Evolutionary conservation across 2,888 invertebrate genomes (phyloP), one percentile per base, ranked within the genome.

Genomic region (Hylaea fasciaria): DNA sequence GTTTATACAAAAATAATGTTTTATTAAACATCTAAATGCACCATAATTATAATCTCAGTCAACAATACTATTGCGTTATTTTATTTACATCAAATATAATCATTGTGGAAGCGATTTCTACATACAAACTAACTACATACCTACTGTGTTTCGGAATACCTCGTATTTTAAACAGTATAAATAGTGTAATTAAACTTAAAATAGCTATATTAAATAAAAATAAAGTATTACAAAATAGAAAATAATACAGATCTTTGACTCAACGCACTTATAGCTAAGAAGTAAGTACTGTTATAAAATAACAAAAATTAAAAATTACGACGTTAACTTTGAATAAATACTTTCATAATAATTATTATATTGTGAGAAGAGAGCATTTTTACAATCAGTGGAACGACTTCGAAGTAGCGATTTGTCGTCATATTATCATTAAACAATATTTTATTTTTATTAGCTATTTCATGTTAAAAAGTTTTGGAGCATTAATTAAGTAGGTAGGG

Each of bases 231-330:
- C 85, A 91, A 91, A 89, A 90, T 91, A 91, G 81, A 87, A 90
- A 90, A 91, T 92, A 92, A 92, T 92, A 92, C 91, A 92, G 91
- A 92, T 92, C 91, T 91, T 90, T 92, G 91, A 91, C 91, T 92
- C 87, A 85, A 87, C 86, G 85, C 85, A 81, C 91, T 89, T 91
- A 91, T 71, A 71, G 64, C 86, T 90, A 89, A 72, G 70, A 85
- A 85, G 85, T 87, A 89, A 88, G 86, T 89, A 88, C 85, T 81
- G 83, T 85, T 86, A 89, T 74, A 83, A 77, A 75, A 81, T 82
- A 81, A 83, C 86, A 86, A 87, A 85, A 87, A 87, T 78, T 74
- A 69, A 77, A 83, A 78, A 77, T 14, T 80, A 81, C 81, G 82
- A 81, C 81, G 83, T 87, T 86, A 89, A 85, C 82, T 83, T 85